Conservation (phyloP, 37 sponge, comb jelly and placozoan species). For the Eunapius fragilis region DNA sequence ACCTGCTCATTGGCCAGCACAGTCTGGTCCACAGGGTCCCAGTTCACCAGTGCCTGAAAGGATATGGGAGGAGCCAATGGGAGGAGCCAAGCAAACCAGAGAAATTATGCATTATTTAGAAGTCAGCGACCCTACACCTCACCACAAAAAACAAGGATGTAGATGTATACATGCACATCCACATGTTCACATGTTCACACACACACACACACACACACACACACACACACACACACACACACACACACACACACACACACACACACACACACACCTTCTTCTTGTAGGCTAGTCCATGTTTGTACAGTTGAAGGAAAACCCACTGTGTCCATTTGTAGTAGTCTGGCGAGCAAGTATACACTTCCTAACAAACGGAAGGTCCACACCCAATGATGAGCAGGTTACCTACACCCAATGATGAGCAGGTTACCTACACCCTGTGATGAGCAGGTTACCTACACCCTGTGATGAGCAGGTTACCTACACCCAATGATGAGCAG, state of each 20-base stretch:
- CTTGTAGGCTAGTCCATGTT: conserved; percentile 79
- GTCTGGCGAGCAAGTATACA: conserved; percentile 74
- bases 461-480: not conserved
- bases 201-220: no score
- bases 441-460: not conserved
- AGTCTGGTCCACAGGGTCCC: conserved; percentile 93
- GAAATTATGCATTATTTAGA: not conserved
- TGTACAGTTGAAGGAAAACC: conserved; percentile 84
- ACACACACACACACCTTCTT: conserved; percentile 36
- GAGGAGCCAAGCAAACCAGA: not conserved
- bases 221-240: conserved; percentile 6
- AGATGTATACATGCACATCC: conserved; percentile 6
- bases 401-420: not conserved
- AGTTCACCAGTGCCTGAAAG: conserved; percentile 77
- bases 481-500: not conserved
- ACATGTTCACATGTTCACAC: not conserved
- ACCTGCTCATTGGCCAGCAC: conserved; percentile 93
- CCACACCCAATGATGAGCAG: not conserved
- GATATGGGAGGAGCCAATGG: not conserved
- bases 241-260: no score
- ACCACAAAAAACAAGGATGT: no score
- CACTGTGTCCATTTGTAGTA: conserved; percentile 94
- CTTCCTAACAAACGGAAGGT: conserved; percentile 48
- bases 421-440: not conserved
- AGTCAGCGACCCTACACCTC: no score